phyloP scores from a whole-genome alignment of 2,113 vertebrate genomes.

The Pogona vitticeps region DNA sequence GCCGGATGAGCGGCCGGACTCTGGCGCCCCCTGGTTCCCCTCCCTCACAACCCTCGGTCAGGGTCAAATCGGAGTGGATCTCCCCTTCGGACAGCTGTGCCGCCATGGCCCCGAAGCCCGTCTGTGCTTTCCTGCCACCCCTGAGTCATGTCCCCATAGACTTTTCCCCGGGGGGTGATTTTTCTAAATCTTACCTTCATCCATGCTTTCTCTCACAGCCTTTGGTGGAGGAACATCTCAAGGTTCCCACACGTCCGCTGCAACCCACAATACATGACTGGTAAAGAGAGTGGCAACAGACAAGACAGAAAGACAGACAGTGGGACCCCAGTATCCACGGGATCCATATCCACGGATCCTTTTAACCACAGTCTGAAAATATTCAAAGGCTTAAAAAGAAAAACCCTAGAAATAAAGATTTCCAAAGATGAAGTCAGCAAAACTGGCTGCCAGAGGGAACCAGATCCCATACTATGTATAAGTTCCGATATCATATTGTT shows the following conservation, averaged over 20 bases:
- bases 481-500: too few species aligned
- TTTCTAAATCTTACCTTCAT: conserved; percentile 75
- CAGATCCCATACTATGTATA: too few species aligned
- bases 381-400: too few species aligned
- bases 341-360: too few species aligned
- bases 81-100: conserved; percentile 82
- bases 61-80: conserved; percentile 89
- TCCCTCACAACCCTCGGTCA: conserved; percentile 78
- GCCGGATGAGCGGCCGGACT: conserved; percentile 57
- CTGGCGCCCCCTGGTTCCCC: conserved; percentile 57
- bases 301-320: too few species aligned
- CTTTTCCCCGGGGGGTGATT: conserved; percentile 72
- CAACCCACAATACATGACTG: conserved; percentile 77
- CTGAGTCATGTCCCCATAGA: conserved; percentile 54
- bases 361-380: too few species aligned
- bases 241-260: conserved; percentile 63
- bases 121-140: conserved; percentile 62
- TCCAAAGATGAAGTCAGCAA: too few species aligned
- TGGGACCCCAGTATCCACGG: too few species aligned
- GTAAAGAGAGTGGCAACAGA: conserved; percentile 86
- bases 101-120: conserved; percentile 70
- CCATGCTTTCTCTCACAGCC: conserved; percentile 64
- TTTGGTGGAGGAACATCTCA: conserved; percentile 69
- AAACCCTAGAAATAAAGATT: too few species aligned
- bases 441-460: too few species aligned